A percentile compares a stretch with the other conserved stretches of the same genome.
Conservation (phyloP, 92 coral and sea anemone species). For the Virgularia gustaviana region DNA sequence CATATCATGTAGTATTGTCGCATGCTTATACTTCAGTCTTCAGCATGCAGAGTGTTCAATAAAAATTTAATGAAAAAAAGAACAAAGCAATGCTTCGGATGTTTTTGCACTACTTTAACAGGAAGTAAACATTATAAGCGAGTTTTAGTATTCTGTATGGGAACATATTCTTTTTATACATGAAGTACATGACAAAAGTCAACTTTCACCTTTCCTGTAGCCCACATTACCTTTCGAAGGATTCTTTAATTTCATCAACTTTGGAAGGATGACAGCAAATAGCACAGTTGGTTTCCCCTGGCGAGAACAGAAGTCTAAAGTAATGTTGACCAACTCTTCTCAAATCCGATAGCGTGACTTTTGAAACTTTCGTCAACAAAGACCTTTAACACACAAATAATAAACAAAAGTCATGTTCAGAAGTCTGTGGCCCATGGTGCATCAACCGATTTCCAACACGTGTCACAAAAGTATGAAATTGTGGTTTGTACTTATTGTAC, state of each 20-base stretch:
- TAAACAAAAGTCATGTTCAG: too few relatives aligned
- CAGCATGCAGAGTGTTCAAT: too few relatives aligned
- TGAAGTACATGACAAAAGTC: background rate
- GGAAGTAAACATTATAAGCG: too few relatives aligned
- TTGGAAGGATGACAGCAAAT: conserved; percentile 92
- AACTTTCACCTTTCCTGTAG: background rate
- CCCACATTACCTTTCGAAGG: conserved; percentile 68
- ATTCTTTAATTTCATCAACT: conserved; percentile 77
- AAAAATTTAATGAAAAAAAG: background rate
- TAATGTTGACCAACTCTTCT: conserved; percentile 71
- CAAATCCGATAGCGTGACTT: conserved; percentile 70
- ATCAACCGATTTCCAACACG: too few relatives aligned
- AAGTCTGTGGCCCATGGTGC: too few relatives aligned
- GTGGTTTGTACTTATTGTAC: conserved; percentile 81
- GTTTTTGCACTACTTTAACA: too few relatives aligned
- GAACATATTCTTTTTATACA: too few relatives aligned
- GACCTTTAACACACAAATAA: conserved; percentile 50
- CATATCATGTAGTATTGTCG: too few relatives aligned
- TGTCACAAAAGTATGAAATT: too few relatives aligned
- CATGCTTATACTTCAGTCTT: too few relatives aligned
- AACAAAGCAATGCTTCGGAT: background rate
- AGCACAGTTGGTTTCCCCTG: conserved; percentile 74
- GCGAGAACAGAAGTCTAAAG: conserved; percentile 72
- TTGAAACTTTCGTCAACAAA: conserved; percentile 59
- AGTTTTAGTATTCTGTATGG: too few relatives aligned